Percentiles rank a stretch among this genome's conserved stretches.
Evolutionary conservation across 2,797 vertebrate species (phyloP).

Genomic region (Lacerta bilineata): DNA sequence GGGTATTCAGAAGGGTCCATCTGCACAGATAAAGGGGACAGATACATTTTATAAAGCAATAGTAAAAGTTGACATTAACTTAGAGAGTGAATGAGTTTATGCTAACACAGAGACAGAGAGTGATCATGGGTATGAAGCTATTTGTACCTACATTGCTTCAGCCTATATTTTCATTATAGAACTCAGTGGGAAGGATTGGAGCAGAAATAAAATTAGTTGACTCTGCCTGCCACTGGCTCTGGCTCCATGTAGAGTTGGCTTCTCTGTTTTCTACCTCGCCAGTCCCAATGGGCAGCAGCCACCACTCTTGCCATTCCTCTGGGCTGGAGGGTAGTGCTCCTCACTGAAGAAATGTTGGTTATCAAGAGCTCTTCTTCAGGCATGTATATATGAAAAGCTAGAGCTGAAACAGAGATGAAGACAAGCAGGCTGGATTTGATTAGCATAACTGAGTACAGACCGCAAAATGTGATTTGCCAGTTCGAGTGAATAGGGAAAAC

Average conservation of each 20-base stretch:
- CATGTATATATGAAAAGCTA: slow-evolving; percentile 4
- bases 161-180: slow-evolving; percentile 39
- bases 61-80: background rate
- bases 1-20: background rate
- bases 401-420: background rate
- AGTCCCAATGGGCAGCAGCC: background rate
- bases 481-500: slow-evolving; percentile 21
- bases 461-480: slow-evolving; percentile 26
- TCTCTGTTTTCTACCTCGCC: background rate
- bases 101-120: background rate
- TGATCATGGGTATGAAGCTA: background rate
- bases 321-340: background rate
- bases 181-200: background rate
- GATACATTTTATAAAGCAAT: background rate
- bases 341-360: background rate
- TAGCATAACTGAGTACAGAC: slow-evolving; percentile 33
- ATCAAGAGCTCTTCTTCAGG: background rate
- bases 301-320: no score
- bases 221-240: no score
- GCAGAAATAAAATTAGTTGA: background rate
- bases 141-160: slow-evolving; percentile 64
- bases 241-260: background rate
- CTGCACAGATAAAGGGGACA: background rate
- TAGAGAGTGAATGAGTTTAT: background rate
- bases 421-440: slow-evolving; percentile 18